Base-by-base conservation (phyloP, 2,113 vertebrate genomes). In the Sarotherodon lohbergeri region DNA sequence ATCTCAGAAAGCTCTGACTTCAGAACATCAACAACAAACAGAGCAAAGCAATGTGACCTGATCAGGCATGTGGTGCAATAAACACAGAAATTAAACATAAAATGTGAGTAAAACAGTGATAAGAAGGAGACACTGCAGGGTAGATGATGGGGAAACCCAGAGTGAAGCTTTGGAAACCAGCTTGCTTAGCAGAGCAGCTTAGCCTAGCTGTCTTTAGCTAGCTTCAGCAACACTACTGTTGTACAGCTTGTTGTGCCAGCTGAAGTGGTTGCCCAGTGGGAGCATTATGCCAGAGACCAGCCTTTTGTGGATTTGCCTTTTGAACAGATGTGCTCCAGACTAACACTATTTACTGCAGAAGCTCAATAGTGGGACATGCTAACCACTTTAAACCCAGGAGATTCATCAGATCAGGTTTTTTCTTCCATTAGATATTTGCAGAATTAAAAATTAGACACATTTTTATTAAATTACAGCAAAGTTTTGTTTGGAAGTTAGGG, bases 261-360 rank as follows among this genome's bases (percentile, higher is more conserved):
- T 89, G 84, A 86, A 91, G 86, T 13, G 82, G 84, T 22, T 29
- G 83, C 81, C 63, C 88, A 24, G 81, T 82, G 80, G 87, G 83
- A 43, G 79, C 87, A 71, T 92, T 88, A 88, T 66, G 81, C 88
- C 80, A 87, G 50, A 29, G 63, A 78, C 66, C 41, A 59, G 90
- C 84, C 84, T 73, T 86, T 91, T 90, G 87, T 93, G 91, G 88
- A 90, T 85, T 86, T 89, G 87, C 87, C 85, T 48, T 84, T 85
- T 92, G 84, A 89, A 83, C 93, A 94, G 90, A 90, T 94, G 90
- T 87, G 91, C 91, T 91, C 34, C 56, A 22, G 89, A 91, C 91
- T 55, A 90, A 83, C 61, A 11, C 86, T 82, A 66, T 87, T 92
- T 87, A 89, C 82, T 59, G 76, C 88, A 73, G 81, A 84, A 83